Conservation (phyloP, 2,888 invertebrate genomes). For the Aelia acuminata region DNA sequence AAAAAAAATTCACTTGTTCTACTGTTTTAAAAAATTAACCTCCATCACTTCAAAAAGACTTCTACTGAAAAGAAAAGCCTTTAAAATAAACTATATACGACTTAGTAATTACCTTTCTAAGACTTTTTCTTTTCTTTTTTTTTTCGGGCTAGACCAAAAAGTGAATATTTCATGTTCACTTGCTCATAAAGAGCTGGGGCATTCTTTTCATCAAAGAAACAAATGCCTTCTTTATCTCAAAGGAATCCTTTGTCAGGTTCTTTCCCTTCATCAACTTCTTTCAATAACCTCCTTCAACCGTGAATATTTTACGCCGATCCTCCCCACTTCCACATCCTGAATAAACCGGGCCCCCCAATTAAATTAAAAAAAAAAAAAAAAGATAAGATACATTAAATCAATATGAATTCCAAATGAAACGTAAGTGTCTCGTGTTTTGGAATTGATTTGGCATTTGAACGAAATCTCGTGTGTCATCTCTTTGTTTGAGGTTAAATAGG, state of each 20-base stretch:
- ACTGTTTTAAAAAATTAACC: not conserved
- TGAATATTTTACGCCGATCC: not conserved
- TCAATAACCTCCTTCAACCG: not conserved
- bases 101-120: not conserved
- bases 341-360: not conserved
- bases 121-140: not conserved
- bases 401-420: not conserved
- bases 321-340: not conserved
- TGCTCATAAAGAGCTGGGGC: not conserved
- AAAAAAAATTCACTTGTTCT: not conserved
- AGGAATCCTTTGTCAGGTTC: conserved; percentile 18
- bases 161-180: conserved; percentile 40
- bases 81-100: not conserved
- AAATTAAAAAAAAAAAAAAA: not conserved
- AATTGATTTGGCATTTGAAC: not conserved
- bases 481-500: not conserved
- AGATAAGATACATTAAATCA: not conserved
- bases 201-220: conserved; percentile 42
- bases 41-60: not conserved
- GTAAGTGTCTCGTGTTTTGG: not conserved
- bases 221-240: conserved; percentile 43
- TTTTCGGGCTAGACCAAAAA: not conserved
- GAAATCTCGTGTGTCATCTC: not conserved
- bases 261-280: conserved; percentile 24
- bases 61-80: not conserved